These are phyloP conservation scores for Balanococcus diminutus DNA, from an alignment of 2,888 invertebrate genomes.

Conservation along the genomic window DNA sequence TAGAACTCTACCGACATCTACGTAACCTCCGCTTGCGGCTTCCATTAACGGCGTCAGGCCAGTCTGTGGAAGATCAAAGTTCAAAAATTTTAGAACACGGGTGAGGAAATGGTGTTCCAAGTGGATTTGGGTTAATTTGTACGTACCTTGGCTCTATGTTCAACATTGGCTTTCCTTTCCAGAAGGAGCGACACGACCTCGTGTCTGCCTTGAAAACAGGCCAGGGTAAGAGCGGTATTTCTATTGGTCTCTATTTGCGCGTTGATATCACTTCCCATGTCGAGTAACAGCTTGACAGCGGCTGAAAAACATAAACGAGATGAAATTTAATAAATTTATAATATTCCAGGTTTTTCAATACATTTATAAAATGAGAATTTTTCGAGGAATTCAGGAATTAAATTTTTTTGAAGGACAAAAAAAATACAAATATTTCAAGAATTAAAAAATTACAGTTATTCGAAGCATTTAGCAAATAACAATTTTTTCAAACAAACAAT, in stretches of 20 bases:
- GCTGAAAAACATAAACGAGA: constrained; percentile 65
- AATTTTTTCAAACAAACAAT: too few species aligned
- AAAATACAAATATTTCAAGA: too few species aligned
- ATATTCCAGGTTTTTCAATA: too few species aligned
- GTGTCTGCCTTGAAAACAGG: constrained; percentile 98
- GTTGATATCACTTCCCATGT: constrained; percentile 99
- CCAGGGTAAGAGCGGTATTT: constrained; percentile 96
- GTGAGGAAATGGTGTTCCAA: too few species aligned
- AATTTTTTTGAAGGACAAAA: too few species aligned
- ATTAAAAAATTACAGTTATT: too few species aligned
- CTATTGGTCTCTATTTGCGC: constrained; percentile 99
- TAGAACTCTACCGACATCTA: constrained; percentile 94
- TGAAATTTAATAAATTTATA: too few species aligned
- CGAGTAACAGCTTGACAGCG: constrained; percentile 90
- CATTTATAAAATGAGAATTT: too few species aligned
- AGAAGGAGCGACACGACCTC: constrained; percentile 96
- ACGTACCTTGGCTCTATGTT: constrained; percentile 91
- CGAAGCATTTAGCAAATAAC: too few species aligned
- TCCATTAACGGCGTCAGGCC: constrained; percentile 99
- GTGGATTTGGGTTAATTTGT: too few species aligned
- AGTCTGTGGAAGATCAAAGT: constrained; percentile 67
- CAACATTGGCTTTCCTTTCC: constrained; percentile 97
- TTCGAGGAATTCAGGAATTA: too few species aligned
- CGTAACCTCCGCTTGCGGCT: constrained; percentile 98
- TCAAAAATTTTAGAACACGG: background rate